Percentiles rank a stretch among this genome's conserved stretches.
Evolutionary conservation across 2,797 vertebrate species (phyloP).

Genomic region (Cossypha heuglini): DNA sequence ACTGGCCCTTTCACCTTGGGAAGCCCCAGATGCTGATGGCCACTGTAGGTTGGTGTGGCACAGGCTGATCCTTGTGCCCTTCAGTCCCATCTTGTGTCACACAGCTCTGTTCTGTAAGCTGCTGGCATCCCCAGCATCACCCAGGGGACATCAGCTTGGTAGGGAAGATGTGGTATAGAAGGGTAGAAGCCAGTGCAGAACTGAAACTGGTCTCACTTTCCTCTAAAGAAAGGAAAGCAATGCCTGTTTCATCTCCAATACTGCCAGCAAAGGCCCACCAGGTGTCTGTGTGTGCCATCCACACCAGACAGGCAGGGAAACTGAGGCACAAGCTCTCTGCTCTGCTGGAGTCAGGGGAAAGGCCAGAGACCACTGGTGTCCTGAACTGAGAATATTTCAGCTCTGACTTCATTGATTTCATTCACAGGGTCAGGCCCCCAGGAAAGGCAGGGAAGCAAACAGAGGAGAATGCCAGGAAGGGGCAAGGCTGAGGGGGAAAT

Average conservation of each 20-base stretch:
- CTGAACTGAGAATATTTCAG: not conserved
- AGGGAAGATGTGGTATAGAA: rapidly evolving
- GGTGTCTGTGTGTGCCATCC: not conserved
- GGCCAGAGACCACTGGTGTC: not conserved
- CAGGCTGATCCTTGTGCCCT: not conserved
- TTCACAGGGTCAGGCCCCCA: not conserved
- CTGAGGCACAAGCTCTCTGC: not conserved
- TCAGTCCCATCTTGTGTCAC: not conserved
- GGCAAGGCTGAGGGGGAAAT: constrained; percentile 40
- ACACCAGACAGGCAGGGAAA: not conserved
- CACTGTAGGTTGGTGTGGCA: not conserved
- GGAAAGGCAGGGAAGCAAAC: constrained; percentile 1
- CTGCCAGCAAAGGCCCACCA: not conserved
- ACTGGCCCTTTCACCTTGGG: not conserved
- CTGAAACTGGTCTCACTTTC: not conserved
- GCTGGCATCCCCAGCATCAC: not conserved
- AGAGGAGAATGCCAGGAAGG: constrained; percentile 52
- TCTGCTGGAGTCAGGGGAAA: not conserved
- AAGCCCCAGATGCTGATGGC: not conserved
- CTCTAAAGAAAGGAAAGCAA: not conserved
- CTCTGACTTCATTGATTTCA: not conserved
- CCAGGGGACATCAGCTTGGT: not conserved
- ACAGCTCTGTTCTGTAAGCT: not conserved
- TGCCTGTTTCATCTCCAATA: not conserved
- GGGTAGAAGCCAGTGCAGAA: not conserved